Conservation (phyloP, 2,888 invertebrate genomes). For the Parnassius mnemosyne region DNA sequence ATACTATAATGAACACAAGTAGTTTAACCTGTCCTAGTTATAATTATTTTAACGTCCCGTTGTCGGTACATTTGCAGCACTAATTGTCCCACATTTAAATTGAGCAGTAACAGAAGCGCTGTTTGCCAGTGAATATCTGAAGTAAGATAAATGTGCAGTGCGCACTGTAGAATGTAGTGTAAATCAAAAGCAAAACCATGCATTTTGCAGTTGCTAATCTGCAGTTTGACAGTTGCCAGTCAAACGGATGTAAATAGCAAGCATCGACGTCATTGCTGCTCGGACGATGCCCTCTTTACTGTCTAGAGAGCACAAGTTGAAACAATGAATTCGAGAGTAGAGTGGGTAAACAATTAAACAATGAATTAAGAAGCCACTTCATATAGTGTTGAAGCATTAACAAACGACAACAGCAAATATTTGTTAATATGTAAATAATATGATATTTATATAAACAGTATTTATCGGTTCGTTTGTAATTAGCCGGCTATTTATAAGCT, state of each 20-base stretch:
- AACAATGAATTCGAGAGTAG: conserved; percentile 24
- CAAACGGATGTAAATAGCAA: conserved; percentile 60
- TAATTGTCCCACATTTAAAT: conserved; percentile 21
- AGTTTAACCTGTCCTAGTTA: conserved; percentile 1
- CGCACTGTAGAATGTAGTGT: conserved; percentile 34
- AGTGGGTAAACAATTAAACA: conserved; percentile 3
- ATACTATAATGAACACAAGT: background rate
- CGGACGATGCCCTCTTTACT: conserved; percentile 57
- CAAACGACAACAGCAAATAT: too few species aligned
- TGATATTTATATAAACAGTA: too few species aligned
- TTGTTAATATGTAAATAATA: too few species aligned
- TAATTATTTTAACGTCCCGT: background rate
- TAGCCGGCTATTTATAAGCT: background rate
- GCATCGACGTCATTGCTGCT: conserved; percentile 52
- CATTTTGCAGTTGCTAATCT: conserved; percentile 51
- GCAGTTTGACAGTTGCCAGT: conserved; percentile 62
- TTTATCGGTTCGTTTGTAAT: background rate
- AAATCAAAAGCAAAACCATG: conserved; percentile 47
- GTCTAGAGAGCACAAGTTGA: conserved; percentile 28
- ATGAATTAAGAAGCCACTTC: background rate
- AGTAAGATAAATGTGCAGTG: conserved; percentile 32
- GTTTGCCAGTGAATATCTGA: conserved; percentile 29
- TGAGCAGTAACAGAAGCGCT: too few species aligned
- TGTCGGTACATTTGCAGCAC: conserved; percentile 4
- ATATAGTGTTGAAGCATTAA: too few species aligned